Evolutionary conservation across 92 coral and sea anemone species (phyloP).

Genomic region (Porites cylindrica): DNA sequence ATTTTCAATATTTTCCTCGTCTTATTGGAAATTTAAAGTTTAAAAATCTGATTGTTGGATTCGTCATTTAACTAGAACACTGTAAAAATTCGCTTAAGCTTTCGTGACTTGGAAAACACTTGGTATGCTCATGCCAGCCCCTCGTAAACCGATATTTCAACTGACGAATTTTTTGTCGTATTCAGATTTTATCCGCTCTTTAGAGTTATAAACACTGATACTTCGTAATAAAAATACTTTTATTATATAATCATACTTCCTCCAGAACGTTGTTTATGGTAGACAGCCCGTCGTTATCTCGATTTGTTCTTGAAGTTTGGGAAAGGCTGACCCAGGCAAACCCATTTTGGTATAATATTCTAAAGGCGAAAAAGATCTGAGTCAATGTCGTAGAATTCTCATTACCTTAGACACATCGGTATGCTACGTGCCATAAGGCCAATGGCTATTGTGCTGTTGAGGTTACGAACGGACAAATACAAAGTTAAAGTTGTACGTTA

Average conservation of each 20-base stretch:
- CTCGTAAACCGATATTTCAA: background rate
- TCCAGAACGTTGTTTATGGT: background rate
- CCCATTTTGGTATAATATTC: too few species aligned
- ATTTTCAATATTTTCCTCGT: background rate
- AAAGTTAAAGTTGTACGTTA: too few species aligned
- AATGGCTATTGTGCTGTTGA: too few species aligned
- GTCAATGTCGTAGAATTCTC: too few species aligned
- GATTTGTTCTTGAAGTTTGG: too few species aligned
- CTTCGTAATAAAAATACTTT: background rate
- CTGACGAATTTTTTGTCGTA: background rate
- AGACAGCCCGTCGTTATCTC: too few species aligned
- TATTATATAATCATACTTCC: background rate
- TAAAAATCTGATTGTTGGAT: background rate
- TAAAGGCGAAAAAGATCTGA: too few species aligned
- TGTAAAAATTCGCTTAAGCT: background rate
- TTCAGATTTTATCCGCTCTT: background rate
- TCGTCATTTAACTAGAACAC: too few species aligned
- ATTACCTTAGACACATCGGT: too few species aligned
- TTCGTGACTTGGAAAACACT: conserved; percentile 2
- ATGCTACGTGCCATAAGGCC: too few species aligned
- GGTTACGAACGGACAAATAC: too few species aligned
- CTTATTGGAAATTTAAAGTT: background rate
- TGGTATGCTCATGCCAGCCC: conserved; percentile 9
- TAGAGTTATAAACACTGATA: background rate
- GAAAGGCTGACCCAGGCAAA: too few species aligned